These are phyloP conservation scores for Cryptotis parvus DNA, from an alignment of 2,113 vertebrate species.

Conservation along the genomic window DNA sequence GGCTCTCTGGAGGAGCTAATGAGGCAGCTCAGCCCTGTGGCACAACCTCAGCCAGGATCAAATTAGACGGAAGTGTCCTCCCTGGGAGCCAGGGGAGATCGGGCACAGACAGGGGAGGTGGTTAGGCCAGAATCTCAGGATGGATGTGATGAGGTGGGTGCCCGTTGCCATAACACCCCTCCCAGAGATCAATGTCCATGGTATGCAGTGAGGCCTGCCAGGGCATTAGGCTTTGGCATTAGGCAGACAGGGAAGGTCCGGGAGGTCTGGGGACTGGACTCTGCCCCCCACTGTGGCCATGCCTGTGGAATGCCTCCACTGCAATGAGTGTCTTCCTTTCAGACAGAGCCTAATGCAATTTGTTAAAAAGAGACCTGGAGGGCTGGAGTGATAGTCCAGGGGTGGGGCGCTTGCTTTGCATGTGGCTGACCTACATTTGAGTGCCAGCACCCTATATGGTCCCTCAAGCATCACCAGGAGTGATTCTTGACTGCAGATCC, in stretches of 20 bases:
- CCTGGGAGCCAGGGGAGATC: background rate
- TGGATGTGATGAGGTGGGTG: slow-evolving; percentile 11
- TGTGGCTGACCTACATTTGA: too few relatives aligned
- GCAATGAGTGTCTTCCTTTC: background rate
- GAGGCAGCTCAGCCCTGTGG: slow-evolving; percentile 42
- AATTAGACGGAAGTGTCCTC: background rate
- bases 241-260: background rate
- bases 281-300: background rate
- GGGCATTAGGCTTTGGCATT: slow-evolving; percentile 23
- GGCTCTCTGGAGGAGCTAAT: slow-evolving; percentile 49
- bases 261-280: background rate
- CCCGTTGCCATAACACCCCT: slow-evolving; percentile 53
- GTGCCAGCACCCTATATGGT: too few relatives aligned
- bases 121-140: background rate
- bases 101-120: background rate
- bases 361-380: background rate
- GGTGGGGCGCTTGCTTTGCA: too few relatives aligned
- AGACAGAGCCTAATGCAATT: background rate
- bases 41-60: slow-evolving; percentile 59
- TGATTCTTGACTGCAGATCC: too few relatives aligned
- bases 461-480: too few relatives aligned
- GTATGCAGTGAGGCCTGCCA: slow-evolving; percentile 1
- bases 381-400: too few relatives aligned
- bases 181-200: background rate
- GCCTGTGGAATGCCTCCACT: background rate